Base-by-base conservation (phyloP, 92 coral and sea anemone species). In the Metridium senile region DNA sequence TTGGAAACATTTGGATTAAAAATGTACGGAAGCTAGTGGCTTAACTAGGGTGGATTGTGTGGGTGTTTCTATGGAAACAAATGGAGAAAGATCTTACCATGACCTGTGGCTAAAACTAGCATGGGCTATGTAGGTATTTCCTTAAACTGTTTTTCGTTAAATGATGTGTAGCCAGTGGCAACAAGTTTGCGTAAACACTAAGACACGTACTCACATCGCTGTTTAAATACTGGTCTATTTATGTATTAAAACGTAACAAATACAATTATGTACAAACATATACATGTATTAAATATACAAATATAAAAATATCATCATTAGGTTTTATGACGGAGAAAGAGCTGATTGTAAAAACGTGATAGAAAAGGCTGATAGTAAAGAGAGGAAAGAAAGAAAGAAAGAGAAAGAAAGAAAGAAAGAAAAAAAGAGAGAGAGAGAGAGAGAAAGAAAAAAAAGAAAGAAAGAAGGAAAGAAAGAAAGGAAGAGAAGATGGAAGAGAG, bases 241-340 rank as follows among this genome's bases (percentile, higher is more conserved):
- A 6, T 6, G 49, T 39, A 39, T 39, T 39, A 39, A 39, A 39
- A 39, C n/a, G 49, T 39, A 39, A 39, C 49, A 61, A 23, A 23
- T 21, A 61, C 31, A 61, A 23, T 61, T 61, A 61, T 61, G 33
- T 61, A 61, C 66, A 61, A 54, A 20, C 59, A 54, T 23, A 61
- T 18, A 61, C 1, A 61, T 61, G 17, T 54, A 54, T 54, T 54
- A 54, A 54, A 54, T 54, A 54, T 54, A 54, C 32, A 61, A 9
- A 23, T 61, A 61, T 27, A 61, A 61, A 61, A 61, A 61, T 61
- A 61, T 61, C 33, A 23, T 61, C 23, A 27, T 26, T 7, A 27
- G 23, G 20, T 10, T 54, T 54, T 26, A 27, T 26, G 33, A 61
- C 23, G 61, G 31, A 23, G 33, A 61, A 61, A 26, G 8, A 18